Percentiles rank a stretch among this genome's conserved stretches.
These are phyloP conservation scores for Cladorhizidae sp. DNA, from an alignment of 37 sponge, comb jelly and placozoan species.

Conservation along the genomic window DNA sequence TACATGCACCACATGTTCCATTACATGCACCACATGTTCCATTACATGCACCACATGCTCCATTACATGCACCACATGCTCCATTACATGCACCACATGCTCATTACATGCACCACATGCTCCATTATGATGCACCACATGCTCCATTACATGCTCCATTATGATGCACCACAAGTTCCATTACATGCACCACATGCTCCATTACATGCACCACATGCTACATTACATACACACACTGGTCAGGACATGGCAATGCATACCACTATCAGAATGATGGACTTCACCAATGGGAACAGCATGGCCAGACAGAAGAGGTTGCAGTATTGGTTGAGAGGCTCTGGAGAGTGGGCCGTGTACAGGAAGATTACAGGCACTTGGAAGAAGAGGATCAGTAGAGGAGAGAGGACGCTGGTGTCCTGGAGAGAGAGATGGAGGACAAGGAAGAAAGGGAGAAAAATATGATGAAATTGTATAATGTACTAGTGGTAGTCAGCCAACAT, in stretches of 20 bases:
- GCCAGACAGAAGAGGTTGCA: conserved; percentile 45
- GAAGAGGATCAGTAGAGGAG: conserved; percentile 48
- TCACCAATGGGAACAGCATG: conserved; percentile 48
- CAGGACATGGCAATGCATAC: too few species aligned
- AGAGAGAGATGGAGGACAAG: conserved; percentile 16
- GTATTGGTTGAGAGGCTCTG: conserved; percentile 11
- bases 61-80: too few species aligned
- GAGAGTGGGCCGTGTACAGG: conserved; percentile 26
- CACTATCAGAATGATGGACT: conserved; percentile 52
- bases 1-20: too few species aligned
- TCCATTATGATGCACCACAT: too few species aligned
- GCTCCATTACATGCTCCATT: too few species aligned
- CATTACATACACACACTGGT: too few species aligned
- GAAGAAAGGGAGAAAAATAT: conserved; percentile 3
- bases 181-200: neutral
- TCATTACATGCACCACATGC: too few species aligned
- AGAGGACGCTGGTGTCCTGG: conserved; percentile 75
- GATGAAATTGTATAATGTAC: too few species aligned
- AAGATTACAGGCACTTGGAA: conserved; percentile 26
- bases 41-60: too few species aligned
- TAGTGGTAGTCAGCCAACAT: too few species aligned
- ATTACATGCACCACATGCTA: neutral
- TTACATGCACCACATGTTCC: too few species aligned
- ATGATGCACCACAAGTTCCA: neutral
- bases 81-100: too few species aligned